A percentile compares a stretch with the other conserved stretches of the same genome.
These are phyloP conservation scores for Eptesicus fuscus DNA, from an alignment of 2,113 vertebrate genomes.

Conservation along the genomic window DNA sequence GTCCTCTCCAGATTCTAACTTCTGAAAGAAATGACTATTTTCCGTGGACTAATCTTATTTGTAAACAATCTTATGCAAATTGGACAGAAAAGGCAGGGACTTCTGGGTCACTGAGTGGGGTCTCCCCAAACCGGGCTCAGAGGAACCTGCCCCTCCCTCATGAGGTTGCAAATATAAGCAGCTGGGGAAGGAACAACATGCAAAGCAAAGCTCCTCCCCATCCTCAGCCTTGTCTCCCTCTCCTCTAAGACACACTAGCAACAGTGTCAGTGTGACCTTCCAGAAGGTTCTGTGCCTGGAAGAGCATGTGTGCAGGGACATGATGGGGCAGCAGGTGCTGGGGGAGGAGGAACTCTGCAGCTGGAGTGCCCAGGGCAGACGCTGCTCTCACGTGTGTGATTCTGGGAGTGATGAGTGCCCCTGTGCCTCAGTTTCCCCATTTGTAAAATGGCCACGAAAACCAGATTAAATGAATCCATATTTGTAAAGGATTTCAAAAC, in stretches of 20 bases:
- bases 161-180: too few relatives aligned
- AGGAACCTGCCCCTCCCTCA: fast-evolving
- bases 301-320: not conserved
- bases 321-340: not conserved
- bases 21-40: not conserved
- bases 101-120: not conserved
- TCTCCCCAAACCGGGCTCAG: not conserved
- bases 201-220: too few relatives aligned
- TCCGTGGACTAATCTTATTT: not conserved
- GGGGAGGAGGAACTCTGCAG: not conserved
- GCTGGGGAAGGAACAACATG: too few relatives aligned
- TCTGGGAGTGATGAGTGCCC: not conserved
- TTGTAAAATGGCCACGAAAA: not conserved
- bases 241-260: not conserved
- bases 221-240: not conserved
- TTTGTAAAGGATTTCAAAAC: not conserved
- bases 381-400: not conserved
- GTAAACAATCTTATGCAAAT: not conserved
- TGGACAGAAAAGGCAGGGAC: not conserved
- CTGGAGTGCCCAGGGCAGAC: not conserved
- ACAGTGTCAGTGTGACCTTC: not conserved
- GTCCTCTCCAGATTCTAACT: not conserved
- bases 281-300: not conserved
- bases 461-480: not conserved
- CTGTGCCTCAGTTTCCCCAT: not conserved